Conservation (phyloP, 1,140 invertebrate species). For the Drosophila guanche region DNA sequence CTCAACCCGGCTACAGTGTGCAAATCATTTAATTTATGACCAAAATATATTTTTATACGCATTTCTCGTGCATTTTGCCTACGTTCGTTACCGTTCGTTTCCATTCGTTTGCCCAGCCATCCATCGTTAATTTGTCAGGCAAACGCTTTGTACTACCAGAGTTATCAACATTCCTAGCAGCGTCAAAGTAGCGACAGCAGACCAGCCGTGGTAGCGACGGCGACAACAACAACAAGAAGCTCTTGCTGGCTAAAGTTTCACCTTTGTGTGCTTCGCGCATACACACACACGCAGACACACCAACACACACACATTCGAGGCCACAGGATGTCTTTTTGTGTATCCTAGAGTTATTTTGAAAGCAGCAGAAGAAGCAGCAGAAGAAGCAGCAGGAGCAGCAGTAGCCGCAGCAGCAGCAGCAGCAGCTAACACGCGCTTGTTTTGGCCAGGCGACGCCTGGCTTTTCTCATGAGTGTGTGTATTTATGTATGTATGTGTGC, state of each 20-base stretch:
- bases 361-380: constrained; percentile 52
- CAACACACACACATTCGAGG: constrained; percentile 30
- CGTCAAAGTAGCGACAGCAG: constrained; percentile 1
- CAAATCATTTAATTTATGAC: constrained; percentile 80
- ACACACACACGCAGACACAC: constrained; percentile 18
- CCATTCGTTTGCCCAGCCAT: constrained; percentile 23
- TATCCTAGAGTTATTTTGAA: constrained; percentile 81
- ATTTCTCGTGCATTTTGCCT: constrained; percentile 62
- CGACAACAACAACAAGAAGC: constrained; percentile 50
- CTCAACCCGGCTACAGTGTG: constrained; percentile 61
- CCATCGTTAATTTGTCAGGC: constrained; percentile 69
- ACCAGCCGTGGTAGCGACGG: constrained; percentile 11
- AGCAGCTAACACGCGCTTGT: no score
- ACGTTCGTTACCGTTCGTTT: constrained; percentile 42
- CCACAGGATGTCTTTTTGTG: constrained; percentile 76
- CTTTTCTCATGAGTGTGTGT: no score
- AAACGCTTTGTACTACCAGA: constrained; percentile 59
- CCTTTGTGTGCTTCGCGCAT: constrained; percentile 59
- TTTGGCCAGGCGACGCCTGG: not conserved
- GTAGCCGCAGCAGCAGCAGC: not conserved
- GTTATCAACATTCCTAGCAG: constrained; percentile 51
- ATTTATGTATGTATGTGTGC: no score
- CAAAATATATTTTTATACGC: constrained; percentile 77
- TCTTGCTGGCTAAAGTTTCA: constrained; percentile 64
- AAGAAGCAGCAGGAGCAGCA: constrained; percentile 17